Evolutionary conservation across 2,888 invertebrate genomes (phyloP), one percentile per base, ranked within the genome.

Genomic region (Ennomos fuscantarius): DNA sequence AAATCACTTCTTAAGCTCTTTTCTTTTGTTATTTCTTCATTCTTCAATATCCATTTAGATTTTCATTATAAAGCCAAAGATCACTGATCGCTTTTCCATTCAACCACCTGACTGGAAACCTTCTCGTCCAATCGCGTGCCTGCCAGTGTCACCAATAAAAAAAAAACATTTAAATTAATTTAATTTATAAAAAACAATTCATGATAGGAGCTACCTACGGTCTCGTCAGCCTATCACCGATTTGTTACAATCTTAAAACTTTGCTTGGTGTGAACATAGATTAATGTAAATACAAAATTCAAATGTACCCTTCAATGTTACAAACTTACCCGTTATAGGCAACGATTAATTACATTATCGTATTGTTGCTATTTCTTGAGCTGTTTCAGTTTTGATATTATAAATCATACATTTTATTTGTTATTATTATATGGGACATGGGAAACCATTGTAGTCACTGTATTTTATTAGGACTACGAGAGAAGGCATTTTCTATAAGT

Each of bases 221-320:
- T n/a, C n/a, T n/a, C 1, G 15, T 3, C 15, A 15, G 15, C 3
- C 15, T 15, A 15, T 15, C 15, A 15, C 15, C 15, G 15, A 3
- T 15, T 15, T 15, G 15, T 15, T 15, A 1, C 15, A 15, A 15
- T 15, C 15, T 15, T 15, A 15, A 15, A 12, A 43, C 9, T 9
- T 45, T 12, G 11, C 47, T 36, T 50, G 54, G 47, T 66, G 34
- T 58, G 63, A 53, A 63, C 62, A n/a, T 9, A 5, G 46, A 37
- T 69, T 75, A 78, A 82, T 81, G 78, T 75, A 76, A 80, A 81
- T 79, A 74, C 63, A 54, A 81, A 83, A 85, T 84, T 82, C 72
- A 81, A 82, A 81, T 80, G 74, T 78, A 82, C 84, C 87, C 87
- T 88, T 88, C 86, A 73, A 72, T 67, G 68, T 69, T 68, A 71